phyloP scores from a whole-genome alignment of 2,797 vertebrate species.

The Acridotheres tristis region DNA sequence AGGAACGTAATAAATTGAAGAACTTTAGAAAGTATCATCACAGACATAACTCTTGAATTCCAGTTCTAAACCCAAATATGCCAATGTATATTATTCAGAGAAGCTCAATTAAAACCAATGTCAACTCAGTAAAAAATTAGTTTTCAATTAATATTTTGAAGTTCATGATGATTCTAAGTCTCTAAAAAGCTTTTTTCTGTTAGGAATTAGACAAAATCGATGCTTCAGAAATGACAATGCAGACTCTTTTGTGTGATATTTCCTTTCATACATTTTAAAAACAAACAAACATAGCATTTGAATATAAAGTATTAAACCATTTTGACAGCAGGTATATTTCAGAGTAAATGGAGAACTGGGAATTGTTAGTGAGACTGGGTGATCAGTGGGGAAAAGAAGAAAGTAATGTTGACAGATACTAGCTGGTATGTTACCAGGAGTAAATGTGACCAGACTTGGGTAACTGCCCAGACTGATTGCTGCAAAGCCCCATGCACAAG shows the following conservation, averaged over 20 bases:
- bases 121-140: neutral
- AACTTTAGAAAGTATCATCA: neutral
- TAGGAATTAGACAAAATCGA: neutral
- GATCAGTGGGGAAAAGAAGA: neutral
- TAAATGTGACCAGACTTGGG: neutral
- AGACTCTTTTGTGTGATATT: neutral
- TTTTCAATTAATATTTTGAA: neutral
- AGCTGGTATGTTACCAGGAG: neutral
- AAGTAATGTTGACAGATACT: neutral
- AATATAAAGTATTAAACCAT: neutral
- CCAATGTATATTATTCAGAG: neutral
- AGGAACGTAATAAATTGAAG: neutral
- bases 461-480: neutral
- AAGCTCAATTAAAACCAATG: neutral
- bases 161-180: neutral
- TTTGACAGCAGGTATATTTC: neutral
- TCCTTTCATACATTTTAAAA: neutral
- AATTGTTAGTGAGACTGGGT: neutral
- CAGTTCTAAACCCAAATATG: neutral
- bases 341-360: neutral
- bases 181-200: neutral
- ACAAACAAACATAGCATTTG: neutral
- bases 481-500: neutral
- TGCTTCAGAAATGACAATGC: neutral
- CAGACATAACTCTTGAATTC: neutral